A percentile compares a stretch with the other conserved stretches of the same genome.
Evolutionary conservation across 92 coral and sea anemone species (phyloP).

Genomic region (Pocillopora grandis): DNA sequence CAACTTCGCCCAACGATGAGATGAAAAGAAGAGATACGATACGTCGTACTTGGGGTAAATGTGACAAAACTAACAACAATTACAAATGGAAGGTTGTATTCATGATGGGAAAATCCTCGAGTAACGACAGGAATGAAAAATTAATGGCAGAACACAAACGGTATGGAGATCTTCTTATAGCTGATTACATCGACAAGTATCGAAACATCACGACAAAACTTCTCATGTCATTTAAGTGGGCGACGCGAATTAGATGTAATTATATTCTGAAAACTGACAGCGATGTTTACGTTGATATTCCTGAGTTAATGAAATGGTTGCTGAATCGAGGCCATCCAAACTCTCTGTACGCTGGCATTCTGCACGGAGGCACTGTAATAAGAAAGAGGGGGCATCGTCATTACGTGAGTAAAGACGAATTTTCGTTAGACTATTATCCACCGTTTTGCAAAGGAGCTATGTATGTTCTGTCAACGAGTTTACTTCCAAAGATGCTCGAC

Average conservation of each 20-base stretch:
- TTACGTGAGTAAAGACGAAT: conserved; percentile 56
- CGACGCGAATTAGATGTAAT: conserved; percentile 45
- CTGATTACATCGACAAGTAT: conserved; percentile 73
- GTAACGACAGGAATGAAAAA: conserved; percentile 32
- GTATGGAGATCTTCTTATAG: conserved; percentile 79
- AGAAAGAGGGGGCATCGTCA: conserved; percentile 68
- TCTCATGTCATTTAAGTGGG: conserved; percentile 84
- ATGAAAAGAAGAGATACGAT: conserved; percentile 44
- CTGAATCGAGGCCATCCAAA: conserved; percentile 18
- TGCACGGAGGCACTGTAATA: conserved; percentile 57
- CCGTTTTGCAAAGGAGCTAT: conserved; percentile 82
- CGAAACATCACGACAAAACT: conserved; percentile 72
- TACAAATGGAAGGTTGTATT: conserved; percentile 59
- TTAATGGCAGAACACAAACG: conserved; percentile 55
- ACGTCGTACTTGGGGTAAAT: conserved; percentile 65
- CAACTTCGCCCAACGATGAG: conserved; percentile 54
- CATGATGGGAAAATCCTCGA: conserved; percentile 65
- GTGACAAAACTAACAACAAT: neutral
- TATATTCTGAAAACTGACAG: conserved; percentile 88
- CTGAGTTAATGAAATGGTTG: conserved; percentile 73
- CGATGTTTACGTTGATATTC: conserved; percentile 85
- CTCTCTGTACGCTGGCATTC: conserved; percentile 76
- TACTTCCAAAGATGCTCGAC: conserved; percentile 66
- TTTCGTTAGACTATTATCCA: conserved; percentile 67
- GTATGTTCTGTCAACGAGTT: conserved; percentile 69